A percentile compares a stretch with the other conserved stretches of the same genome.
Evolutionary conservation across 2,113 vertebrate genomes (phyloP).

Genomic region (Budorcas taxicolor): DNA sequence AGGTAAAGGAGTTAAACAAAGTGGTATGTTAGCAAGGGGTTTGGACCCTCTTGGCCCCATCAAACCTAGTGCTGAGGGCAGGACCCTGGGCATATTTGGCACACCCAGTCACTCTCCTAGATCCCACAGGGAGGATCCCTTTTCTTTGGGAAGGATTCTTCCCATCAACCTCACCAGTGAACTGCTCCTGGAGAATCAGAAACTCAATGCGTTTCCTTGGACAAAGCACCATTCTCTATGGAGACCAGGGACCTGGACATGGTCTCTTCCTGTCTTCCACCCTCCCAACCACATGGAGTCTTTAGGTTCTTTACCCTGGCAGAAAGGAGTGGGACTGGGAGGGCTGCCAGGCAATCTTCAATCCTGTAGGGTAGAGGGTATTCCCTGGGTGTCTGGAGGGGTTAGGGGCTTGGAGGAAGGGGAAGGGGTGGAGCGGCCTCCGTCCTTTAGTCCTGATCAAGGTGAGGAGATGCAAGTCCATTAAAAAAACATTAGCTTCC

Average conservation of each 20-base stretch:
- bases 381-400: constrained; percentile 65
- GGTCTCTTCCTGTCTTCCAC: constrained; percentile 24
- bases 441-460: constrained; percentile 78
- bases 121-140: not conserved
- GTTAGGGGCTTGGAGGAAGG: constrained; percentile 57
- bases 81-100: constrained; percentile 52
- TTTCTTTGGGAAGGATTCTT: constrained; percentile 47
- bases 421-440: constrained; percentile 74
- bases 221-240: constrained; percentile 81
- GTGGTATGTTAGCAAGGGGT: constrained; percentile 48
- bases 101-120: constrained; percentile 50
- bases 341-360: constrained; percentile 70
- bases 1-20: constrained; percentile 33
- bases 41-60: constrained; percentile 58
- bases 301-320: constrained; percentile 57
- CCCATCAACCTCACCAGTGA: constrained; percentile 36
- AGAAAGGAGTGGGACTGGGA: constrained; percentile 66
- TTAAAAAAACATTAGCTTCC: constrained; percentile 81
- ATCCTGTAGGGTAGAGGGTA: constrained; percentile 58
- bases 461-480: constrained; percentile 84
- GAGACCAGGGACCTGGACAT: constrained; percentile 58
- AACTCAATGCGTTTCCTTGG: constrained; percentile 68
- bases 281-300: constrained; percentile 45
- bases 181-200: constrained; percentile 59
- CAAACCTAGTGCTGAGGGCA: constrained; percentile 43